Evolutionary conservation across 2,888 invertebrate species (phyloP).

Genomic region (Ophion costatus): DNA sequence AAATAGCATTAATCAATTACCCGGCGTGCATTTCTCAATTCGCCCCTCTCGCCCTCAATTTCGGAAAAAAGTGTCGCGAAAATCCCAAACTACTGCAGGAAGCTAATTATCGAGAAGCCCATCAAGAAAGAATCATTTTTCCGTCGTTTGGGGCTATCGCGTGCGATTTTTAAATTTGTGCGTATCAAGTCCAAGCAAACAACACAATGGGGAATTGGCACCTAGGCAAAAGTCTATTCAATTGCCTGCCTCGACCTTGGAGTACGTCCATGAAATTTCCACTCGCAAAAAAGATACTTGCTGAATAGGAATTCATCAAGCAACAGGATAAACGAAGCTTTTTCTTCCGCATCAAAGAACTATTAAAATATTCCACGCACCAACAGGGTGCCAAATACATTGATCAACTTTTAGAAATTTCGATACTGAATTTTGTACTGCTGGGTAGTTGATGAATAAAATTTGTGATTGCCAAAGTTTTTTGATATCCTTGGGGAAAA

Average conservation of each 20-base stretch:
- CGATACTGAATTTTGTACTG: background rate
- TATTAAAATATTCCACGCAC: background rate
- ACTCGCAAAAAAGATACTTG: too few relatives aligned
- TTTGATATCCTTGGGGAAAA: background rate
- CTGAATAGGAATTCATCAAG: background rate
- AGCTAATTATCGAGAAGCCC: conserved; percentile 42
- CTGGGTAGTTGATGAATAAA: background rate
- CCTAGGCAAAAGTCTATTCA: background rate
- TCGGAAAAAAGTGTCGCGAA: conserved; percentile 27
- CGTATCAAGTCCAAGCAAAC: background rate
- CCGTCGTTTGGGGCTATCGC: background rate
- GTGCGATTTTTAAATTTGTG: background rate
- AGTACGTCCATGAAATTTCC: too few relatives aligned
- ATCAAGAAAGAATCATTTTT: background rate
- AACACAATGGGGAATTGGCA: background rate
- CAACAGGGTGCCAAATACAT: background rate
- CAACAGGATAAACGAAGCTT: background rate
- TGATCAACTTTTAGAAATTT: background rate
- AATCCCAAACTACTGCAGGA: conserved; percentile 16
- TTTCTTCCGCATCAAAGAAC: background rate
- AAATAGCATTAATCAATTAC: conserved; percentile 62
- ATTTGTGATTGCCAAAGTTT: conserved; percentile 3
- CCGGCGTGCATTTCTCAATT: conserved; percentile 33
- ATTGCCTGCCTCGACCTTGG: conserved; percentile 10
- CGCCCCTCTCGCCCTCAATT: background rate